Percentiles rank a stretch among this genome's conserved stretches.
Conservation (phyloP, 2,888 invertebrate species). For the Pristionchus arcanus region DNA sequence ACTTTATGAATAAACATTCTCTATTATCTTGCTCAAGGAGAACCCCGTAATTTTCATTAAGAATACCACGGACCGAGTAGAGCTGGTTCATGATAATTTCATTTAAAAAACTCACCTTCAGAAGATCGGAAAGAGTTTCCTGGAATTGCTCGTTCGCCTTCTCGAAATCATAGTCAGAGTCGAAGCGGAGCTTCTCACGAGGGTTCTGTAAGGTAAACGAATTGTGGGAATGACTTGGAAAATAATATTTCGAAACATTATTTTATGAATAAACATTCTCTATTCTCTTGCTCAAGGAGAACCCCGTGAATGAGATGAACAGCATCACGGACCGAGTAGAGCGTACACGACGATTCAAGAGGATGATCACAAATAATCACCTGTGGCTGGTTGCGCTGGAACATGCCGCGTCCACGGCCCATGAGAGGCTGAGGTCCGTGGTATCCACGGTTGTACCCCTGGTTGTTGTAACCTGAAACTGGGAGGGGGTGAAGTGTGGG, state of each 20-base stretch:
- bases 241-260: background rate
- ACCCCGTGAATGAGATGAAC: background rate
- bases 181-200: constrained; percentile 76
- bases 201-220: constrained; percentile 59
- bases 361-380: background rate
- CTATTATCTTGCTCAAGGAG: constrained; percentile 56
- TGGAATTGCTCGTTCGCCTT: constrained; percentile 98
- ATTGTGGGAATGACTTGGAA: constrained; percentile 27
- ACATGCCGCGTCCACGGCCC: constrained; percentile 51
- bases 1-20: constrained; percentile 14
- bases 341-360: background rate
- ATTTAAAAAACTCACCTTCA: constrained; percentile 58
- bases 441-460: constrained; percentile 59
- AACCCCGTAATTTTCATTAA: constrained; percentile 39
- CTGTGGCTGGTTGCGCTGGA: constrained; percentile 54
- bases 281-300: constrained; percentile 49
- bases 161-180: constrained; percentile 94
- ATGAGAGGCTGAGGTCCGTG: constrained; percentile 56
- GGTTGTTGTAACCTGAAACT: constrained; percentile 58
- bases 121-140: constrained; percentile 69
- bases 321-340: constrained; percentile 42
- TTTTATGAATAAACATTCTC: background rate
- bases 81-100: background rate
- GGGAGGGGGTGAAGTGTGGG: background rate
- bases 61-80: constrained; percentile 53